These are phyloP conservation scores for Lypha dubia DNA, from an alignment of 2,888 invertebrate species.

Conservation along the genomic window DNA sequence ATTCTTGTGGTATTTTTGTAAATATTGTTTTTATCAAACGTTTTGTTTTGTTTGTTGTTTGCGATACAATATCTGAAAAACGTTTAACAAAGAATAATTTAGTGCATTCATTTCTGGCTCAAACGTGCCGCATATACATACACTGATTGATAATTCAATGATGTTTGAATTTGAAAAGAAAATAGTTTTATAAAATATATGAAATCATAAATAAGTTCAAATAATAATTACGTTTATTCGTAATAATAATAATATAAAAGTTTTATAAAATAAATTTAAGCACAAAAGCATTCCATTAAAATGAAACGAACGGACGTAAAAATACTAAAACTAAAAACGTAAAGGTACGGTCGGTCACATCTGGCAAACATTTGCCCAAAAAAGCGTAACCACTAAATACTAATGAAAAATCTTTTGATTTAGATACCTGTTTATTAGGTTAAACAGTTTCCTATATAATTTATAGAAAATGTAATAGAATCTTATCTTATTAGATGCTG, in stretches of 20 bases:
- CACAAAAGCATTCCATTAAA: constrained; percentile 13
- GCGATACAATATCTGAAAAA: constrained; percentile 16
- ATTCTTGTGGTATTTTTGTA: constrained; percentile 32
- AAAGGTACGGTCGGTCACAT: not conserved
- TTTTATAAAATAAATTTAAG: no score
- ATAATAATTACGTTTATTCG: no score
- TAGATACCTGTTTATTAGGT: no score
- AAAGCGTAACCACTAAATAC: no score
- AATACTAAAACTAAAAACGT: not conserved
- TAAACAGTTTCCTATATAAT: no score
- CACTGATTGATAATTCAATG: constrained; percentile 48
- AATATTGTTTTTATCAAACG: constrained; percentile 59
- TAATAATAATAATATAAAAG: no score
- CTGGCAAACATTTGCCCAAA: no score
- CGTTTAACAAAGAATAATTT: constrained; percentile 51
- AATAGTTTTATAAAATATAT: constrained; percentile 28
- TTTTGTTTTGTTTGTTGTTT: constrained; percentile 49
- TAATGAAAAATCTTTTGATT: no score
- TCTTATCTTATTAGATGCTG: no score
- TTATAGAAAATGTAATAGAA: no score
- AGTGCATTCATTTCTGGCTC: constrained; percentile 30
- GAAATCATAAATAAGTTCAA: no score
- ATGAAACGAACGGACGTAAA: not conserved
- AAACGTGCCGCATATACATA: constrained; percentile 59
- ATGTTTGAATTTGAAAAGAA: constrained; percentile 49